Evolutionary conservation across 2,888 invertebrate genomes (phyloP), one percentile per base, ranked within the genome.

Genomic region (Pandemis cinnamomeana): DNA sequence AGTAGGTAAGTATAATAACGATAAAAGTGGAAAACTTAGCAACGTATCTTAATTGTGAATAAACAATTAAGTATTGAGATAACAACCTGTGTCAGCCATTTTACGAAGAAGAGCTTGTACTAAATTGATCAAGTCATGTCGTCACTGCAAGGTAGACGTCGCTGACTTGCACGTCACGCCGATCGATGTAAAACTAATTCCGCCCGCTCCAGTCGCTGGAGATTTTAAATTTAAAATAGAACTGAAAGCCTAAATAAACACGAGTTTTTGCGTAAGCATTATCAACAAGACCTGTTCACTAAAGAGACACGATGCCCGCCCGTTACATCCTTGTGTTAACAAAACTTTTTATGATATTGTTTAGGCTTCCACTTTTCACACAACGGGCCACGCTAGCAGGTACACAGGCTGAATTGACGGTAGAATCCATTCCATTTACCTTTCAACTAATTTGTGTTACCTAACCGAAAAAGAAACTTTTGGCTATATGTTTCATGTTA

Each of bases 211-310:
- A 55, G 20, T 51, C 36, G 60, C 60, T 42, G 15, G n/a, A n/a
- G 51, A 69, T 61, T 74, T 70, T 60, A 55, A 73, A 53, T 61
- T 69, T 70, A 48, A 73, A 66, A 70, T 53, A 46, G 44, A 61
- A 60, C 42, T 51, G 60, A 48, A 61, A 71, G 46, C 74, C 70
- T 70, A 53, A 74, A 74, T 70, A 66, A 74, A 74, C 66, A 70
- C 55, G 1, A 51, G n/a, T 61, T 61, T 73, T 66, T 61, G 53
- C 42, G 51, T 66, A 66, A 13, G 44, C 61, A 51, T 63, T 68
- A 60, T 64, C 20, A 58, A 69, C 66, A 27, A 44, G 41, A 63
- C n/a, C 20, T 53, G 51, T 42, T 72, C 53, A 58, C 11, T 60
- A 60, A 73, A 70, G 61, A 11, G 61, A 8, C 66, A 48, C 44